These are phyloP conservation scores for Trichosurus vulpecula DNA, from an alignment of 2,797 vertebrate species.

Conservation along the genomic window DNA sequence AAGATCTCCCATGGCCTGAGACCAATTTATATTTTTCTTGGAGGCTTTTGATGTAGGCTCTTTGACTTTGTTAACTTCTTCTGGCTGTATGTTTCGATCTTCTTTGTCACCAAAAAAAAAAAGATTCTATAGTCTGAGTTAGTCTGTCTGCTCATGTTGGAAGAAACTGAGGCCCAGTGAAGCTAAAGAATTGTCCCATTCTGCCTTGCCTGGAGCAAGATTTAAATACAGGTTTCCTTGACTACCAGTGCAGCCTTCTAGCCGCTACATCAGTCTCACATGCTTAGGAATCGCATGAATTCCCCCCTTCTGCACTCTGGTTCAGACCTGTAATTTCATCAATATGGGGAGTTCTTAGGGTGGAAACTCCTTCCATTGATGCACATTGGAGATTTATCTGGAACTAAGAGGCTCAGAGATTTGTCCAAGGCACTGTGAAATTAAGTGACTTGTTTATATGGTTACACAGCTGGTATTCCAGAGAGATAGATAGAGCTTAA, in stretches of 20 bases:
- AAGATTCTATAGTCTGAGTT: too few species aligned
- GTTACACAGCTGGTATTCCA: neutral
- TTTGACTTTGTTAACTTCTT: too few species aligned
- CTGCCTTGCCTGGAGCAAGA: neutral
- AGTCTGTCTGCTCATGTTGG: too few species aligned
- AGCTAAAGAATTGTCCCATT: neutral
- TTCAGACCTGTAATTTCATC: neutral
- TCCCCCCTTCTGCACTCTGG: neutral
- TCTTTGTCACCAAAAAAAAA: too few species aligned
- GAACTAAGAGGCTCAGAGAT: neutral
- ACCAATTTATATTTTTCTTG: too few species aligned
- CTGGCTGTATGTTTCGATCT: too few species aligned
- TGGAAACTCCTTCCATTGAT: neutral
- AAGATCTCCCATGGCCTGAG: too few species aligned
- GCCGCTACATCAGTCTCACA: neutral
- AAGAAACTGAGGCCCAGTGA: neutral
- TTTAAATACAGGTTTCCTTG: neutral
- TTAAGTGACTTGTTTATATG: neutral
- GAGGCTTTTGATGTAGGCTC: too few species aligned
- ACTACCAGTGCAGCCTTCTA: neutral
- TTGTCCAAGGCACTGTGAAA: neutral
- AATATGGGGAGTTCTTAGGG: neutral
- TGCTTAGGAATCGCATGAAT: neutral
- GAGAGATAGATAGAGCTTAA: neutral
- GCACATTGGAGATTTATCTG: neutral